Evolutionary conservation across 2,797 vertebrate genomes (phyloP).

Genomic region (Enteromius fasciolatus): DNA sequence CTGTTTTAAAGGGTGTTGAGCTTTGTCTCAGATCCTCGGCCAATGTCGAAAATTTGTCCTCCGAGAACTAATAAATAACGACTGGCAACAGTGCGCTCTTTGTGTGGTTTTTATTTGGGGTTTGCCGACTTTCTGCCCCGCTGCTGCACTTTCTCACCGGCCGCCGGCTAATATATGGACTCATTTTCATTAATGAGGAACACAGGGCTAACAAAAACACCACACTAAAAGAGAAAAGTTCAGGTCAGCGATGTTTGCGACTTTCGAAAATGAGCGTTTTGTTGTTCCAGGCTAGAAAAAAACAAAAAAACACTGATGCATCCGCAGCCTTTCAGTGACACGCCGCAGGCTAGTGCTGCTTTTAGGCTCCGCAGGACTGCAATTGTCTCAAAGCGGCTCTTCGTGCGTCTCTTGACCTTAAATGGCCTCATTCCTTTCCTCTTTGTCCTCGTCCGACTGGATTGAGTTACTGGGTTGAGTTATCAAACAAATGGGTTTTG

Average conservation of each 20-base stretch:
- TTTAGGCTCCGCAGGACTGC: constrained; percentile 7
- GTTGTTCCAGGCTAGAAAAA: background rate
- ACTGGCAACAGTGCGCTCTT: constrained; percentile 64
- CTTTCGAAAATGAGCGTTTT: constrained; percentile 33
- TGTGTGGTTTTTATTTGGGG: constrained; percentile 50
- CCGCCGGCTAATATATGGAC: constrained; percentile 49
- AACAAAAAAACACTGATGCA: background rate
- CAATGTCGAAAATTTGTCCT: constrained; percentile 63
- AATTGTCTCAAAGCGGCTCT: constrained; percentile 23
- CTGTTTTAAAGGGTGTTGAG: constrained; percentile 61
- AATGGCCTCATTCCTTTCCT: constrained; percentile 48
- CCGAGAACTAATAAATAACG: constrained; percentile 65
- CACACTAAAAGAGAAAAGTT: constrained; percentile 49
- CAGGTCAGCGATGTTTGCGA: constrained; percentile 11
- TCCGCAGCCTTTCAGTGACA: background rate
- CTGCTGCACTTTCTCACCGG: constrained; percentile 40
- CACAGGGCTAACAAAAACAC: constrained; percentile 48
- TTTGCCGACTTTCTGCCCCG: constrained; percentile 34
- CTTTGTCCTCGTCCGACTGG: constrained; percentile 35
- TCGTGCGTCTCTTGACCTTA: constrained; percentile 16
- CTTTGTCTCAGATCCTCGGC: constrained; percentile 62
- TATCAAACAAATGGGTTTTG: constrained; percentile 40
- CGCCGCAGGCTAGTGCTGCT: background rate
- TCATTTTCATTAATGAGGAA: constrained; percentile 50
- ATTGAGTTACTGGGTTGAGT: constrained; percentile 66